A percentile compares a stretch with the other conserved stretches of the same genome.
These are phyloP conservation scores for Hippoglossus hippoglossus DNA, from an alignment of 2,797 vertebrate species.

Conservation along the genomic window DNA sequence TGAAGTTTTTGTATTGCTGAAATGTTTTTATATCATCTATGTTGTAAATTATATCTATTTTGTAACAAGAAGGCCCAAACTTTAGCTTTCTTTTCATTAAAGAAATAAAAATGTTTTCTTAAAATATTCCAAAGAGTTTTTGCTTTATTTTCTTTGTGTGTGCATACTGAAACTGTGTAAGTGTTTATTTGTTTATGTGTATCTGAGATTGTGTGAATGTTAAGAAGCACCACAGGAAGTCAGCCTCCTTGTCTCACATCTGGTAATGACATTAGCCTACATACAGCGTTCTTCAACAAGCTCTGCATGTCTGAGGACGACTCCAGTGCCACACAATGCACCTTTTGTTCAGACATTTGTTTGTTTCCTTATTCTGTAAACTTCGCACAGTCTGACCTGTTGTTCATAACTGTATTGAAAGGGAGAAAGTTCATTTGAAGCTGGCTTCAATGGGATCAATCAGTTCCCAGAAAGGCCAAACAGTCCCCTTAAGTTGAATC, in stretches of 20 bases:
- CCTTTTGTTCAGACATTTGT: constrained; percentile 54
- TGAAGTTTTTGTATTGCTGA: constrained; percentile 58
- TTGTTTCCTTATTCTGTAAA: constrained; percentile 39
- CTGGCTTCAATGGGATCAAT: constrained; percentile 20
- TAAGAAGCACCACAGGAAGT: constrained; percentile 68
- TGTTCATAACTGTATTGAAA: constrained; percentile 25
- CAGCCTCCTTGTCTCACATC: constrained; percentile 74
- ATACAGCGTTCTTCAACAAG: constrained; percentile 51
- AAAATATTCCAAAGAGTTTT: constrained; percentile 17
- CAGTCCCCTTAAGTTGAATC: no score
- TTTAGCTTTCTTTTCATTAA: constrained; percentile 66
- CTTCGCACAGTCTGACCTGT: constrained; percentile 24
- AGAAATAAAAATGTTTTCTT: constrained; percentile 71
- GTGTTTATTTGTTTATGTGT: constrained; percentile 23
- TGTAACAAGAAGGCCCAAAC: constrained; percentile 46
- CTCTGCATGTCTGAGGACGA: constrained; percentile 32
- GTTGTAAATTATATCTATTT: constrained; percentile 74
- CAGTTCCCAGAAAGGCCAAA: background rate
- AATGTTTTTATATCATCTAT: constrained; percentile 51
- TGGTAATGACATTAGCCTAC: constrained; percentile 78
- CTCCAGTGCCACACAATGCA: constrained; percentile 43
- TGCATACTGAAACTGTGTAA: background rate
- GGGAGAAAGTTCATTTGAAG: constrained; percentile 13
- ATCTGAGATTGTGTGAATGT: constrained; percentile 22
- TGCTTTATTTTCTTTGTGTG: constrained; percentile 36